phyloP scores from a whole-genome alignment of 2,888 invertebrate species.

The Mesopsocus fuscifrons region DNA sequence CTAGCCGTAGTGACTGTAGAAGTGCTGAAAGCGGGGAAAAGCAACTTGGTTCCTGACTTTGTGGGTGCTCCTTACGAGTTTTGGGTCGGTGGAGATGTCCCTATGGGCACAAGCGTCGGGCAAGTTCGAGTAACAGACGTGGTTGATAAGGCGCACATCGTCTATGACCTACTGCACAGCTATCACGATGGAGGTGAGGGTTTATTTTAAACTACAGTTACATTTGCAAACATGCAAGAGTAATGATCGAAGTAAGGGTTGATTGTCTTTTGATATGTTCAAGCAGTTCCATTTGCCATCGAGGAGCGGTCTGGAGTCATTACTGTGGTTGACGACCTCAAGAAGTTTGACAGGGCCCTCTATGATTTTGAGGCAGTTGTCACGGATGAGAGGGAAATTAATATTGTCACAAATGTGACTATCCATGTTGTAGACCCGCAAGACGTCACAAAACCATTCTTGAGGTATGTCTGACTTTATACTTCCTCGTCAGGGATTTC shows the following conservation, averaged over 20 bases:
- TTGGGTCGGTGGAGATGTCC: constrained; percentile 76
- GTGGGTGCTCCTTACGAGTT: constrained; percentile 74
- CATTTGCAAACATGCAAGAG: too few species aligned
- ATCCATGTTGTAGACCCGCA: constrained; percentile 64
- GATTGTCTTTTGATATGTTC: too few species aligned
- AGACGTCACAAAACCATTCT: constrained; percentile 44
- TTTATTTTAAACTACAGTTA: background rate
- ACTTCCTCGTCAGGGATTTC: constrained; percentile 14
- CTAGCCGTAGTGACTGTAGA: constrained; percentile 72
- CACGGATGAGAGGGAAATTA: constrained; percentile 40
- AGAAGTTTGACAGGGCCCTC: constrained; percentile 42
- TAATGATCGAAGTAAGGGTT: too few species aligned
- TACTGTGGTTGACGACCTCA: constrained; percentile 57
- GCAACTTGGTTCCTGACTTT: constrained; percentile 47
- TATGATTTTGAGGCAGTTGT: constrained; percentile 75
- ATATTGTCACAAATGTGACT: constrained; percentile 63
- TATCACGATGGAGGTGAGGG: constrained; percentile 59
- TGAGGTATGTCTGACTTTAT: constrained; percentile 39
- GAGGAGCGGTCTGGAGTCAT: constrained; percentile 77
- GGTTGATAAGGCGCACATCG: constrained; percentile 39
- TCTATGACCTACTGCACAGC: constrained; percentile 65
- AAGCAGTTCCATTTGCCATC: constrained; percentile 82
- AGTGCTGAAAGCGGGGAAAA: constrained; percentile 33
- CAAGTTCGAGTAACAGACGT: constrained; percentile 61
- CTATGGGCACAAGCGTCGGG: constrained; percentile 67